phyloP scores from a whole-genome alignment of 1,140 invertebrate species.

The Lasioglossum albipes region DNA sequence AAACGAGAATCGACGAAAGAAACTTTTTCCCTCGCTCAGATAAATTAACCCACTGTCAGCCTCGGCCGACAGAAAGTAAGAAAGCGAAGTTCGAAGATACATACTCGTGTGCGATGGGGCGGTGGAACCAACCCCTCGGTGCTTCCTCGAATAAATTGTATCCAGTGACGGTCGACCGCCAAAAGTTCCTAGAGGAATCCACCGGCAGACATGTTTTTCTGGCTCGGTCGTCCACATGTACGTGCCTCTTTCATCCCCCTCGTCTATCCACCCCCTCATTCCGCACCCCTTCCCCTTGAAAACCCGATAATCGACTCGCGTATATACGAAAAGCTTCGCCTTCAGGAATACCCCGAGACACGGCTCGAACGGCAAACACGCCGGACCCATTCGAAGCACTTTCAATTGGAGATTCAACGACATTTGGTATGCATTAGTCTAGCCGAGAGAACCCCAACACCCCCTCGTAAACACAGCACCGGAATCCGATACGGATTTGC shows the following conservation, averaged over 20 bases:
- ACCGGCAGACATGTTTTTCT: constrained; percentile 45
- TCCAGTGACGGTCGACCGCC: not conserved
- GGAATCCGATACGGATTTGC: constrained; percentile 7
- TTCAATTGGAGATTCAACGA: constrained; percentile 65
- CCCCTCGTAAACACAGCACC: constrained; percentile 1
- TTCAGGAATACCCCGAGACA: not conserved
- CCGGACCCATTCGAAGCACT: constrained; percentile 30
- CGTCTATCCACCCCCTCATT: not conserved
- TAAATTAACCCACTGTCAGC: constrained; percentile 59
- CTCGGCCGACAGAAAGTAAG: constrained; percentile 6
- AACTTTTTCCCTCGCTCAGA: constrained; percentile 45
- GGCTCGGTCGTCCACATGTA: not conserved
- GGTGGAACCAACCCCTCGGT: not conserved
- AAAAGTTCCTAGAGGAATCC: constrained; percentile 1
- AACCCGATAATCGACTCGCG: constrained; percentile 53
- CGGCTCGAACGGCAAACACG: constrained; percentile 4
- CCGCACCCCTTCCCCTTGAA: constrained; percentile 1
- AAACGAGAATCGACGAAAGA: constrained; percentile 28
- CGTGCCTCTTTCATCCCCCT: constrained; percentile 10
- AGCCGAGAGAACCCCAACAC: constrained; percentile 9
- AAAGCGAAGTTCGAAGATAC: constrained; percentile 20
- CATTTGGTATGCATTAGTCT: constrained; percentile 73
- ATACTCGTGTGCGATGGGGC: not conserved
- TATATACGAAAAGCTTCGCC: not conserved
- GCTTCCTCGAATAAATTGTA: constrained; percentile 45